Evolutionary conservation across 2,888 invertebrate species (phyloP).

Genomic region (Phengaris alcon): DNA sequence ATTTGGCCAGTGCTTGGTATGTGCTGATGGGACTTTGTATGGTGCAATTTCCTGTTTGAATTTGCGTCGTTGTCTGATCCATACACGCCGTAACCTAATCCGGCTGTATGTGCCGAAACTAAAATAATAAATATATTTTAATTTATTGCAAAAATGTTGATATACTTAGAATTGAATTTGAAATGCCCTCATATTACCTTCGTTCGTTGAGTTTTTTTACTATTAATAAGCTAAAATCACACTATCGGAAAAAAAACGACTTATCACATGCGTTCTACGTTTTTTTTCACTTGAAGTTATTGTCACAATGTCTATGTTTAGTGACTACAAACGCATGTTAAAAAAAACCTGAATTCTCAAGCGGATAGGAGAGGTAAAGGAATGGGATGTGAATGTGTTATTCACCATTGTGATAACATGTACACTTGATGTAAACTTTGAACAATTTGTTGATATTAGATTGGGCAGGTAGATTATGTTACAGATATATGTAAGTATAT

Average conservation of each 20-base stretch:
- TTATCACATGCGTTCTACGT: not conserved
- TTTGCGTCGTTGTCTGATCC: slow-evolving; percentile 65
- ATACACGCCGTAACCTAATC: slow-evolving; percentile 80
- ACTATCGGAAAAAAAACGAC: not conserved
- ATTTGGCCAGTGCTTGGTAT: slow-evolving; percentile 65
- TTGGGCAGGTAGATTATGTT: slow-evolving; percentile 28
- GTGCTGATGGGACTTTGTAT: slow-evolving; percentile 74
- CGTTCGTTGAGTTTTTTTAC: not conserved
- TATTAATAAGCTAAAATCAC: not conserved
- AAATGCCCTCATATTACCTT: slow-evolving; percentile 37
- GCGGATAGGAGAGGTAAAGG: slow-evolving; percentile 50
- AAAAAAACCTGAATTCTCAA: not conserved
- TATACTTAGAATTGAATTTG: slow-evolving; percentile 26
- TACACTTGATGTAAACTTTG: slow-evolving; percentile 49
- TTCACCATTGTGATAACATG: slow-evolving; percentile 70
- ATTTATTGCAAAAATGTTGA: slow-evolving; percentile 25
- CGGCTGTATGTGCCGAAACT: slow-evolving; percentile 78
- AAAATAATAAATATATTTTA: slow-evolving; percentile 45
- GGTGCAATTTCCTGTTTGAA: slow-evolving; percentile 65
- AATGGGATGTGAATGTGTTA: slow-evolving; percentile 58
- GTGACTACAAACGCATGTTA: not conserved
- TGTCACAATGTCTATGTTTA: not conserved
- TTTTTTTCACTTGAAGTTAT: not conserved
- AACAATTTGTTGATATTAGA: slow-evolving; percentile 13
- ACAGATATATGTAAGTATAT: slow-evolving; percentile 29